phyloP scores from a whole-genome alignment of 2,113 vertebrate genomes.

The Protobothrops mucrosquamatus region DNA sequence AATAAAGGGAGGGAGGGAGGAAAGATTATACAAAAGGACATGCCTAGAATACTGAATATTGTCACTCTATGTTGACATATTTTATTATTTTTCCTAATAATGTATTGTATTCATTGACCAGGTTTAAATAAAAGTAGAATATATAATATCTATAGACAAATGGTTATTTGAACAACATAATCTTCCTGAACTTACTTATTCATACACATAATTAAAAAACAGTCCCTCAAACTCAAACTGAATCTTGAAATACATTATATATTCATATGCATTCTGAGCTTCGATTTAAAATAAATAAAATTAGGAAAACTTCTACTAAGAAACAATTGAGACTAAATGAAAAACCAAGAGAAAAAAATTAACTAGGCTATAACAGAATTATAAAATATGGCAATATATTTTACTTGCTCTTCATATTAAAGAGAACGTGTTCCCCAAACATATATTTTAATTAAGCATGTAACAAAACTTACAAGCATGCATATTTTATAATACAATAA shows the following conservation, averaged over 20 bases:
- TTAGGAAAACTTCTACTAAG: conserved; percentile 28
- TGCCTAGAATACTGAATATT: neutral
- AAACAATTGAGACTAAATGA: conserved; percentile 39
- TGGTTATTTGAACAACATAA: neutral
- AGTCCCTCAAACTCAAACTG: conserved; percentile 13
- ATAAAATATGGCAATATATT: neutral
- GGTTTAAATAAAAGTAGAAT: conserved; percentile 44
- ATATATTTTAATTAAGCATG: neutral
- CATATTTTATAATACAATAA: neutral
- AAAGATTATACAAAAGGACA: neutral
- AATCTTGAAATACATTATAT: conserved; percentile 38
- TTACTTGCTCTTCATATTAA: neutral
- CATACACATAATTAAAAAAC: conserved; percentile 6
- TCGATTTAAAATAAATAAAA: conserved; percentile 36
- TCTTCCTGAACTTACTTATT: neutral
- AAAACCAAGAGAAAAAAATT: neutral
- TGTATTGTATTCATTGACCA: conserved; percentile 35
- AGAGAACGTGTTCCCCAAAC: neutral
- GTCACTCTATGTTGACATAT: neutral
- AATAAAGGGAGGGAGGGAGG: neutral
- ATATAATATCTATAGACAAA: conserved; percentile 20
- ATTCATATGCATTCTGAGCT: conserved; percentile 23
- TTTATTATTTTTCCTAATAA: conserved; percentile 27
- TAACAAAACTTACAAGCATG: neutral
- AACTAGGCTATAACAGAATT: neutral